Conservation (phyloP, 1,140 invertebrate genomes). For the Brachionus paranguensis region DNA sequence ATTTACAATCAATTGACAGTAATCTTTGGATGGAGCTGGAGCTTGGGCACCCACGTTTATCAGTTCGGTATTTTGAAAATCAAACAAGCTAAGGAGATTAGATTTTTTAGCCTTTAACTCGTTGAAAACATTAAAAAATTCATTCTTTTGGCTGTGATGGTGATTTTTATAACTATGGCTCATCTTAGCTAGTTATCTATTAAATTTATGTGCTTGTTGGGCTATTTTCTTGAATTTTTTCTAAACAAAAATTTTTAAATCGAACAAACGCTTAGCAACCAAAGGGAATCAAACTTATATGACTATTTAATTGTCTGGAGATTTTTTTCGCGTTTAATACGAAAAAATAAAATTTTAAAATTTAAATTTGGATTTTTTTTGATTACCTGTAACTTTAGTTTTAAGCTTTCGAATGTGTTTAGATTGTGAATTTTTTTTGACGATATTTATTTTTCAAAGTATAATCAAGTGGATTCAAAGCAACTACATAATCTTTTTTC, state of each 20-base stretch:
- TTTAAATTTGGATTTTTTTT: no score
- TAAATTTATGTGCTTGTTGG: neutral
- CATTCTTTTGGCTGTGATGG: neutral
- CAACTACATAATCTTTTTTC: neutral
- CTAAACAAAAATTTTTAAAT: neutral
- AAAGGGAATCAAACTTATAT: neutral
- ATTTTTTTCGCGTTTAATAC: neutral
- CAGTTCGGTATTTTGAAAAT: conserved; percentile 2
- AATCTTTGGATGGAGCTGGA: conserved; percentile 36
- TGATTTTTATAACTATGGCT: neutral
- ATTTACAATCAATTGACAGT: conserved; percentile 23
- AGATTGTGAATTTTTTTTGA: neutral
- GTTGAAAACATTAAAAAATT: neutral
- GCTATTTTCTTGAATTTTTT: neutral
- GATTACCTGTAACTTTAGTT: neutral
- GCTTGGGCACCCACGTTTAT: conserved; percentile 10
- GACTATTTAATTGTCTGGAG: conserved; percentile 21
- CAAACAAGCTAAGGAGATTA: neutral
- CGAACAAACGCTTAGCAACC: conserved; percentile 5
- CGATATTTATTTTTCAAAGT: neutral
- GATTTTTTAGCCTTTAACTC: neutral
- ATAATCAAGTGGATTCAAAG: neutral
- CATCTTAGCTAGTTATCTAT: neutral
- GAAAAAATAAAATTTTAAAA: neutral
- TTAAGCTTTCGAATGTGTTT: neutral